Evolutionary conservation across 1,140 invertebrate species (phyloP).

Genomic region (Hyposmocoma kahamanoa): DNA sequence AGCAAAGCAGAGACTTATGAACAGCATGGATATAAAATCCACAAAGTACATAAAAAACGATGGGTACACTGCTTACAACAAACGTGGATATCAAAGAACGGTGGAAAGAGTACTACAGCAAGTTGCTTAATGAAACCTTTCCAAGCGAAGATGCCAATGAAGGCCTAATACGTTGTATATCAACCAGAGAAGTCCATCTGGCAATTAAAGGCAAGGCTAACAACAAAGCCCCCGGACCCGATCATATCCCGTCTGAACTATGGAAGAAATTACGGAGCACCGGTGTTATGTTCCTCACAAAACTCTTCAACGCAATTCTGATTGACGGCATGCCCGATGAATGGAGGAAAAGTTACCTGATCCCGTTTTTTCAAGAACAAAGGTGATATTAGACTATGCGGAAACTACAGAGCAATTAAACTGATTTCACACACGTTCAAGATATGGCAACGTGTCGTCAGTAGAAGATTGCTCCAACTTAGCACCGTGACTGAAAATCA

Average conservation of each 20-base stretch:
- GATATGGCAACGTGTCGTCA: constrained; percentile 3
- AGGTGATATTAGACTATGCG: neutral
- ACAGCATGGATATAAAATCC: constrained; percentile 9
- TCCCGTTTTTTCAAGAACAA: neutral
- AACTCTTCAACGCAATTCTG: neutral
- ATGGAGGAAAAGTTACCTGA: neutral
- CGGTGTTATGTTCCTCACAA: neutral
- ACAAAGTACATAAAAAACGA: constrained; percentile 8
- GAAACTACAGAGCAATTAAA: constrained; percentile 5
- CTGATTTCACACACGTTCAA: constrained; percentile 11
- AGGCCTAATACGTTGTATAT: neutral
- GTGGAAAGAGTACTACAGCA: constrained; percentile 13
- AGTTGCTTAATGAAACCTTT: constrained; percentile 17
- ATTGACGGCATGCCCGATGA: neutral
- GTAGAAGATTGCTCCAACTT: neutral
- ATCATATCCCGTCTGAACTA: neutral
- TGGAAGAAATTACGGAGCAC: neutral
- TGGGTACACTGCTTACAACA: neutral
- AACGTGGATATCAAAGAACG: constrained; percentile 7
- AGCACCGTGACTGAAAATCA: neutral
- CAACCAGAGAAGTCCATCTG: neutral
- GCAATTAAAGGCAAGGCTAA: constrained; percentile 1
- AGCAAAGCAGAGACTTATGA: constrained; percentile 6
- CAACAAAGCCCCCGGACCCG: constrained; percentile 2
- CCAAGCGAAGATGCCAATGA: neutral